Base-by-base conservation (phyloP, 2,888 invertebrate species). In the Choreutis nemorana region DNA sequence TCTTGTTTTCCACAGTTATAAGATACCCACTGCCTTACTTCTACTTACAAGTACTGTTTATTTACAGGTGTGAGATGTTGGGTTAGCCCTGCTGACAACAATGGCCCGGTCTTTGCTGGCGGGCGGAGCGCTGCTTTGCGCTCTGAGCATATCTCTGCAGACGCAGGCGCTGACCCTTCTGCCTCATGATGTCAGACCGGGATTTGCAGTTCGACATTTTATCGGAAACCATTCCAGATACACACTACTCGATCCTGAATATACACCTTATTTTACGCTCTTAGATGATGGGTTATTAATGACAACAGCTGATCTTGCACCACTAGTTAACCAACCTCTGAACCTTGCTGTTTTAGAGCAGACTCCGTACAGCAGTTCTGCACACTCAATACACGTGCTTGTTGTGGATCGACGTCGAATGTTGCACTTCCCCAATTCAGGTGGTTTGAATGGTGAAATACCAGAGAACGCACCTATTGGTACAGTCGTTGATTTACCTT, bases 131-230 rank as follows among this genome's bases (percentile, higher is more conserved):
- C 53, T 73, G 63, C 62, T 72, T 48, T 70, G 61, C 49, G 60
- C 55, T 42, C 50, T 71, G 37, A 55, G 53, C 50, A 43, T 59
- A 50, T 61, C 50, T 48, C 48, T 64, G 35, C 53, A 54, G 39
- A 45, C 64, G 37, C 55, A 53, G 46, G 68, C 72, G 40, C 54
- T 84, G 34, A 81, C 86, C 42, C 87, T 93, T 51, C 83, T 94
- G 56, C 92, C 94, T 28, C 93, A 94, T 68, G 94, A 94, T 60
- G 90, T 91, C 45, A 89, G 91, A 59, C 93, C 94, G 2, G 94
- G 94, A 28, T 93, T 89, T 72, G 91, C 90, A 59, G 88, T 94
- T 54, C 89, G 88, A 60, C 87, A 89, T 55, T 90, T 93, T 67
- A 79, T 82, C 42, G 78, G 81, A 41, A 80, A 80, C 51, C 81